Evolutionary conservation across 1,140 invertebrate species (phyloP).

Genomic region (Drosophila setifemur): DNA sequence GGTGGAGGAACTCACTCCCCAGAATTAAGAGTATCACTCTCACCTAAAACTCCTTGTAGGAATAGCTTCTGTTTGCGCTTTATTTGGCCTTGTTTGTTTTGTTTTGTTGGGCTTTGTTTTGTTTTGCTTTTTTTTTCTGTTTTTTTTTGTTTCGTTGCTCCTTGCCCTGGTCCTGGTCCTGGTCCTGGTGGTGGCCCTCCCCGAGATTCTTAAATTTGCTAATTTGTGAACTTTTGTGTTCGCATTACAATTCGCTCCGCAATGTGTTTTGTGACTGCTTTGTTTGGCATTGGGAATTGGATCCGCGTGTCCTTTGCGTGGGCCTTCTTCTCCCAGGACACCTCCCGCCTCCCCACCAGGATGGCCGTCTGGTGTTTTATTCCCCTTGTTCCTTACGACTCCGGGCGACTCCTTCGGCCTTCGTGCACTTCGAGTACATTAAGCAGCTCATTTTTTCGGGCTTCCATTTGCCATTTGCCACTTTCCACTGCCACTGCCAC

Average conservation of each 20-base stretch:
- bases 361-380: slow-evolving; percentile 13
- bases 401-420: neutral
- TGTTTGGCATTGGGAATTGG: slow-evolving; percentile 53
- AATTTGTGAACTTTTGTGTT: slow-evolving; percentile 78
- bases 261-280: slow-evolving; percentile 10
- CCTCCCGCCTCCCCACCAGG: neutral
- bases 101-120: too few relatives aligned
- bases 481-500: too few relatives aligned
- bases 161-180: too few relatives aligned
- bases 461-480: too few relatives aligned
- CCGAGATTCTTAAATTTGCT: slow-evolving; percentile 74
- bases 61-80: slow-evolving; percentile 36
- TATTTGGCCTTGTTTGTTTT: slow-evolving; percentile 51
- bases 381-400: slow-evolving; percentile 11
- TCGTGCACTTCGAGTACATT: slow-evolving; percentile 57
- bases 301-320: slow-evolving; percentile 31
- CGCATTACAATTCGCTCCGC: slow-evolving; percentile 67
- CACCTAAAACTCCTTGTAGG: slow-evolving; percentile 16
- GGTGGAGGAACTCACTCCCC: slow-evolving; percentile 35
- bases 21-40: slow-evolving; percentile 27
- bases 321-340: neutral
- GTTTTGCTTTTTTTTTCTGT: slow-evolving; percentile 1
- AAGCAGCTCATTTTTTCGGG: slow-evolving; percentile 59
- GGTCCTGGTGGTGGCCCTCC: too few relatives aligned
- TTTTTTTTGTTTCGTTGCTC: too few relatives aligned